Conservation (phyloP, 2,113 vertebrate species). For the Ascaphus truei region DNA sequence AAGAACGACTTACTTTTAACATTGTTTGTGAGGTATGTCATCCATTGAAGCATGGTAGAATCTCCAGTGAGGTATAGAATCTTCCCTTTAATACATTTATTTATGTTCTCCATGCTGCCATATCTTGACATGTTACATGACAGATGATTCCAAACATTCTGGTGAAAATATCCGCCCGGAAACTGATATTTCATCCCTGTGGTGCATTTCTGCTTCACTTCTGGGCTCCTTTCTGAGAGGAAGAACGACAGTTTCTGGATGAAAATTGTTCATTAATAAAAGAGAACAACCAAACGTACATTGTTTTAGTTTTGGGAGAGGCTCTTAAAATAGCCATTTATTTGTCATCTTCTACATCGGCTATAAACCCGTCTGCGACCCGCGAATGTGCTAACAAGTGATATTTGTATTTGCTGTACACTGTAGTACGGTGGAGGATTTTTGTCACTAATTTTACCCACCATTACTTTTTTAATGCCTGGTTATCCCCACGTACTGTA, state of each 20-base stretch:
- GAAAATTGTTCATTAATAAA: background rate
- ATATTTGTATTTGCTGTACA: no score
- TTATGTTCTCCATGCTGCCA: background rate
- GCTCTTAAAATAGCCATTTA: background rate
- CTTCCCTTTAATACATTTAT: slow-evolving; percentile 3
- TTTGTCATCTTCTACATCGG: no score
- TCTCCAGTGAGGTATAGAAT: background rate
- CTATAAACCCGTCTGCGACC: no score
- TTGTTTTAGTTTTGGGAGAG: background rate
- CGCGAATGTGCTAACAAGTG: no score
- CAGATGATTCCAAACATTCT: background rate
- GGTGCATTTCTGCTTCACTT: background rate
- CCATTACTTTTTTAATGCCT: no score
- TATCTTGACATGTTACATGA: background rate
- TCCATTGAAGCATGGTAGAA: slow-evolving; percentile 11
- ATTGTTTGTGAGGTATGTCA: background rate
- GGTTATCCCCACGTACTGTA: no score
- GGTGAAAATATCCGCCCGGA: background rate
- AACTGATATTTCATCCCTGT: background rate
- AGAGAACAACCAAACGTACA: no score
- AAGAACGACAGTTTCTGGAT: no score
- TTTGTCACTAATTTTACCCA: no score
- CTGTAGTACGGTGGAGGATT: no score
- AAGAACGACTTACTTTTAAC: background rate
- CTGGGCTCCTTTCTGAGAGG: background rate